Base-by-base conservation (phyloP, 2,113 vertebrate species). In the Ceuthmochares aereus region DNA sequence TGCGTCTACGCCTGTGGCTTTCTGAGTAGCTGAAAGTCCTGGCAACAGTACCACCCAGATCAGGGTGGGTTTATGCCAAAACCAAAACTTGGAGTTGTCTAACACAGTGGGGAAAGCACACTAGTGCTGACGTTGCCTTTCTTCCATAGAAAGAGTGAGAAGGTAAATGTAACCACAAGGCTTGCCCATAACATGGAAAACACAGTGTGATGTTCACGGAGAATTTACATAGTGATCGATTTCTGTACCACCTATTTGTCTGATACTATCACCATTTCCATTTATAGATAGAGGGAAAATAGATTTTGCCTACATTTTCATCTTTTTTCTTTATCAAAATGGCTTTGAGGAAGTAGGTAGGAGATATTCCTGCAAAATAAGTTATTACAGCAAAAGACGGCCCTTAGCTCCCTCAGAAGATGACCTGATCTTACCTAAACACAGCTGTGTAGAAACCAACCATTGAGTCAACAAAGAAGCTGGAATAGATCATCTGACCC, bases 81-180 rank as follows among this genome's bases (percentile, higher is more conserved):
- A 79, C 17, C 25, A 27, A 76, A 91, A 81, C 32, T 26, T 49
- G 19, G 43, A 51, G 18, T 13, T 92, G 64, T 84, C 34, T 87
- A 93, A 92, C 47, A 69, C 62, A 36, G 18, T 13, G 14, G 12
- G 80, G 27, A 91, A 84, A 97, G 54, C 88, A 83, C 85, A 74
- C 76, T 22, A 70, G 34, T 63, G 62, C 40, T 40, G 34, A 59
- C 0, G 0, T 83, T 59, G 51, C 26, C 63, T 84, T 95, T 34
- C n/a, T 64, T 83, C 59, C 7, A 6, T 26, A 69, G 82, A 62
- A 88, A 47, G 30, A 84, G 72, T 82, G 49, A 76, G 56, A 87
- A 93, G 47, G 84, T 75, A 96, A 97, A 96, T 81, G 29, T 43
- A 90, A 63, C 69, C 91, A 86, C 86, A 90, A 74, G 30, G 18